Evolutionary conservation across 2,797 vertebrate genomes (phyloP).

Genomic region (Sebastes matsubarae): DNA sequence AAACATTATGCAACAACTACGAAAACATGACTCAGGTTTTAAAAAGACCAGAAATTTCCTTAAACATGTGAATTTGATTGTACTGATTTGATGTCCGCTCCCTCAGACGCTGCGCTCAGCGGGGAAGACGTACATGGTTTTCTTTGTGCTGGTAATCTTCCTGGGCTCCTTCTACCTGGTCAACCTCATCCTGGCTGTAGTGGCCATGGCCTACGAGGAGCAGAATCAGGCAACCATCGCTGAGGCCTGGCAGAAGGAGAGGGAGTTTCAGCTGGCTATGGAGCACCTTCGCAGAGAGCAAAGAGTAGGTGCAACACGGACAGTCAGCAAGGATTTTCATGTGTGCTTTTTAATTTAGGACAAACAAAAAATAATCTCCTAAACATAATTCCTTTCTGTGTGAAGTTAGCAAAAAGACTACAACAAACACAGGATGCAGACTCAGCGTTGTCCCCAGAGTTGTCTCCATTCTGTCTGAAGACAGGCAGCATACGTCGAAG

Average conservation of each 20-base stretch:
- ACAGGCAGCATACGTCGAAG: slow-evolving; percentile 63
- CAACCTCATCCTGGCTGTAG: slow-evolving; percentile 98
- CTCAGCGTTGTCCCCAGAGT: slow-evolving; percentile 73
- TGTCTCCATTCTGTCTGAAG: slow-evolving; percentile 75
- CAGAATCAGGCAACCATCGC: slow-evolving; percentile 99
- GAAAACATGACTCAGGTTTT: neutral
- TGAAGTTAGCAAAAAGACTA: slow-evolving; percentile 72
- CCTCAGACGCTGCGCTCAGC: slow-evolving; percentile 93
- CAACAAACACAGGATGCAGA: slow-evolving; percentile 79
- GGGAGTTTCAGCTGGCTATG: slow-evolving; percentile 95
- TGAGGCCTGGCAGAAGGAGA: slow-evolving; percentile 95
- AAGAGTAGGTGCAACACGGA: slow-evolving; percentile 80
- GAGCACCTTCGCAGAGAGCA: slow-evolving; percentile 94
- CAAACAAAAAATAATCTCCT: neutral
- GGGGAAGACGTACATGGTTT: slow-evolving; percentile 99
- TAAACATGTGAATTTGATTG: neutral
- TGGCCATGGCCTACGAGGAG: slow-evolving; percentile 99
- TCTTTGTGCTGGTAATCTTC: slow-evolving; percentile 98
- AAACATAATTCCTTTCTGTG: neutral
- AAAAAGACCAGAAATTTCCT: neutral
- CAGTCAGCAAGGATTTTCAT: neutral
- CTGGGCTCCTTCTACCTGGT: slow-evolving; percentile 98
- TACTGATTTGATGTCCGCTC: slow-evolving; percentile 1
- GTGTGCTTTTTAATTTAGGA: neutral
- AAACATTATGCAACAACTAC: neutral